Base-by-base conservation (phyloP, 2,797 vertebrate species). In the Fistularia commersonii region DNA sequence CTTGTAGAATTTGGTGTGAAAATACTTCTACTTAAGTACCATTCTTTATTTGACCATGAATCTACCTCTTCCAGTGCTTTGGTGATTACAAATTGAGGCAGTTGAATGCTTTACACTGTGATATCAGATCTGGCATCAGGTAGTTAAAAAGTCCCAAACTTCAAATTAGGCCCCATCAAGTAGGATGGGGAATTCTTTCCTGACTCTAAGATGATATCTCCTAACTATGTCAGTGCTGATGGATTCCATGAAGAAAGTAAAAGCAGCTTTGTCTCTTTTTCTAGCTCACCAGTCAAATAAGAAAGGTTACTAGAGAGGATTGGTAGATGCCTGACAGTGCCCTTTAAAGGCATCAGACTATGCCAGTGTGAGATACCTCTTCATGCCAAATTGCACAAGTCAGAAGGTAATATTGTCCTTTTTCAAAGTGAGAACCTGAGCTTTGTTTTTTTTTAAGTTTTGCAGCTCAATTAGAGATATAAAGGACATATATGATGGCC, bases 111-210 rank as follows among this genome's bases (percentile, higher is more conserved):
- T 64, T 66, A 6, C 35, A 10, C 51, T 48, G 43, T 53, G 67
- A 76, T 83, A 87, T 88, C 84, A 80, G 85, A 85, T 88, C 64
- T 88, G 81, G 81, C 80, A 32, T 76, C 62, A 78, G 72, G 70
- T 75, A 43, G 61, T 32, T 7, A 50, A 70, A 59, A 44, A 32
- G 41, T 54, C 59, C 75, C 62, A 43, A 66, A 64, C 54, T 76
- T 68, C 57, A 81, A 80, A 79, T 80, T 58, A 74, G 81, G 57
- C 52, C 57, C 57, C 77, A 89, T 85, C 46, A 64, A 66, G 74
- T 32, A 5, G 47, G 50, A 64, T 72, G 76, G 72, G 68, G 79
- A 85, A 80, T 61, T 42, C 79, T 78, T 89, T 86, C 80, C 78
- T 84, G 81, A 70, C 74, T 57, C 38, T 6, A 11, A 74, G 83